Evolutionary conservation across 2,113 vertebrate genomes (phyloP).

Genomic region (Anguilla rostrata): DNA sequence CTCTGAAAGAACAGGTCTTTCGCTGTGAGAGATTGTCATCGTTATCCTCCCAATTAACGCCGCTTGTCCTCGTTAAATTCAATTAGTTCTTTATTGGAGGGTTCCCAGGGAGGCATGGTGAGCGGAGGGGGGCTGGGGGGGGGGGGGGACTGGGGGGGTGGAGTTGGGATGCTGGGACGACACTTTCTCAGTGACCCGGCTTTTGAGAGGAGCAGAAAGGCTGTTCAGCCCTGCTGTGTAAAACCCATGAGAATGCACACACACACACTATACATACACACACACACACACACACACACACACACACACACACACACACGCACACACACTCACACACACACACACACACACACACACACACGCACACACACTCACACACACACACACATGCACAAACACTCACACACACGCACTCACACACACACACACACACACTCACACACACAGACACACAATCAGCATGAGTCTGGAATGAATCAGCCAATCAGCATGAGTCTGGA

Average conservation of each 20-base stretch:
- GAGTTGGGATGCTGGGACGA: neutral
- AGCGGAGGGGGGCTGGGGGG: neutral
- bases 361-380: neutral
- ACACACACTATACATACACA: slow-evolving; percentile 9
- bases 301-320: slow-evolving; percentile 17
- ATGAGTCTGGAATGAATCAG: no score
- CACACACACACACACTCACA: neutral
- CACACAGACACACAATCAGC: slow-evolving; percentile 40
- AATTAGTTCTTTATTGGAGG: slow-evolving; percentile 68
- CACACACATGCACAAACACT: slow-evolving; percentile 27
- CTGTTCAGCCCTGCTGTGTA: neutral
- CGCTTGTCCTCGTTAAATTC: slow-evolving; percentile 67
- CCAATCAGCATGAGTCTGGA: no score
- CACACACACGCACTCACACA: slow-evolving; percentile 27
- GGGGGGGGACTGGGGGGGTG: neutral
- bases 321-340: slow-evolving; percentile 41
- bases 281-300: neutral
- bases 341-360: slow-evolving; percentile 4
- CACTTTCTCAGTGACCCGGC: neutral
- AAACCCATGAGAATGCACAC: neutral
- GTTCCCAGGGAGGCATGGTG: slow-evolving; percentile 48
- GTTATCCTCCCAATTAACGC: slow-evolving; percentile 72
- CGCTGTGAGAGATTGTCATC: slow-evolving; percentile 49
- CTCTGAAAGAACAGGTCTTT: slow-evolving; percentile 44
- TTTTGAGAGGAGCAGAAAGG: neutral